Evolutionary conservation across 2,113 vertebrate genomes (phyloP).

Genomic region (Saimiri boliviensis): DNA sequence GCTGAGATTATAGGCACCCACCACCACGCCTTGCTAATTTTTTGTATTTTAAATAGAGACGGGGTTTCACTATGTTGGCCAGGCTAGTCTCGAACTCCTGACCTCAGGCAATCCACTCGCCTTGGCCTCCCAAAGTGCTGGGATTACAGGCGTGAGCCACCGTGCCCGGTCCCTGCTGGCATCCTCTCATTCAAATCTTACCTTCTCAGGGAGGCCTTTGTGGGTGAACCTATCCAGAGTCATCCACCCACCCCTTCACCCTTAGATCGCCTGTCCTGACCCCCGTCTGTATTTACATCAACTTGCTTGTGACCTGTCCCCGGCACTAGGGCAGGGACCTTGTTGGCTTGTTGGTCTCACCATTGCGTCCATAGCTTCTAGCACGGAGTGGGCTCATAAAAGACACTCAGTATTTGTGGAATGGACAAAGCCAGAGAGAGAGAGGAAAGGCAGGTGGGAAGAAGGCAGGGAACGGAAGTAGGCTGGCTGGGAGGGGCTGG

Average conservation of each 20-base stretch:
- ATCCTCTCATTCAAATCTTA: neutral
- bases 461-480: neutral
- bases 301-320: fast-evolving
- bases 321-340: neutral
- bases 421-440: neutral
- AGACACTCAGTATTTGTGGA: fast-evolving
- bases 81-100: no score
- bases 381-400: neutral
- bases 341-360: fast-evolving
- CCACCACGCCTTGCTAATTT: no score
- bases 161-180: neutral
- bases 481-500: neutral
- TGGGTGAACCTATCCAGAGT: neutral
- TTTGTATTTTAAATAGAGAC: no score
- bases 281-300: fast-evolving
- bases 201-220: neutral
- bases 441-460: neutral
- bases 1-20: no score
- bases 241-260: fast-evolving
- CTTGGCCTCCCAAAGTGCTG: no score
- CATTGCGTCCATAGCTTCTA: no score
- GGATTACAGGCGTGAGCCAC: no score
- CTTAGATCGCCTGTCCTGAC: fast-evolving
- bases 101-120: no score
- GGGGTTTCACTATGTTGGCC: no score